Conservation (phyloP, 2,113 vertebrate species). For the Oreotrochilus melanogaster region DNA sequence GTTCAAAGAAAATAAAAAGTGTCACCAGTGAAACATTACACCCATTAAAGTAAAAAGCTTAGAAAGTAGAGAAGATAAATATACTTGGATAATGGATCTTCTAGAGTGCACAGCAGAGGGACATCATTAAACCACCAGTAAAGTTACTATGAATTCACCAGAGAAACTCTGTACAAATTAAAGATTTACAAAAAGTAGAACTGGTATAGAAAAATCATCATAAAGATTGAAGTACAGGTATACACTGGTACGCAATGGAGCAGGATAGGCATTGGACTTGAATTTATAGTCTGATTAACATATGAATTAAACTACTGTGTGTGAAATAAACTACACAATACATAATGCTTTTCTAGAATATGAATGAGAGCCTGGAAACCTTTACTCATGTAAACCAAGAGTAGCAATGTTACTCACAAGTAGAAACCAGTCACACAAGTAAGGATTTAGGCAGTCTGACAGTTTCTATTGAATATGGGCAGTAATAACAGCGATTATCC, state of each 20-base stretch:
- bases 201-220: not conserved
- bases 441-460: not conserved
- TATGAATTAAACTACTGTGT: not conserved
- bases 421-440: not conserved
- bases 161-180: not conserved
- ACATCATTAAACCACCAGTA: not conserved
- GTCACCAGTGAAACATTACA: not conserved
- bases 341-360: not conserved
- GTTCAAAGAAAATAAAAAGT: not conserved
- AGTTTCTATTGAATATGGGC: not conserved
- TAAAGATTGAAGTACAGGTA: not conserved
- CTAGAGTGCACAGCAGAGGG: not conserved
- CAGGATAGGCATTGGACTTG: not conserved
- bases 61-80: not conserved
- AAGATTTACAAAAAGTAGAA: not conserved
- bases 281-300: not conserved
- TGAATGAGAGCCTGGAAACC: not conserved
- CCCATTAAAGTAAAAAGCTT: not conserved
- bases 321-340: not conserved
- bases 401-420: not conserved
- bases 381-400: not conserved
- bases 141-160: not conserved
- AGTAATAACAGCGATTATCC: not conserved
- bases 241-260: not conserved
- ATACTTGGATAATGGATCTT: not conserved